A percentile compares a stretch with the other conserved stretches of the same genome.
phyloP scores from a whole-genome alignment of 2,797 vertebrate species.

The Tapera naevia region DNA sequence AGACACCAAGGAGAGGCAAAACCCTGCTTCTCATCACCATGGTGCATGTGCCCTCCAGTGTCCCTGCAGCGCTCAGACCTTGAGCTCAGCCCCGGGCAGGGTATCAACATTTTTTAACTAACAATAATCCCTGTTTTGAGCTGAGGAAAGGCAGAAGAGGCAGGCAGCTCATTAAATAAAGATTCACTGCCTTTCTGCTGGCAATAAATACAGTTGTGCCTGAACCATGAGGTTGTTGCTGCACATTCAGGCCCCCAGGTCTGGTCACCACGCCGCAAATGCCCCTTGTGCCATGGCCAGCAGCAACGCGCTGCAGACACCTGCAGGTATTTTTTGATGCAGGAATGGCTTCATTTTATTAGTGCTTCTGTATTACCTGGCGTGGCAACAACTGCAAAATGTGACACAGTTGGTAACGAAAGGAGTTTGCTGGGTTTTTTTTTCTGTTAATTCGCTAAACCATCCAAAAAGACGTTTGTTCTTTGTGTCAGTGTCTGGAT shows the following conservation, averaged over 20 bases:
- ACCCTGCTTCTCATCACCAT: fast-evolving
- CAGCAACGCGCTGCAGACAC: not conserved
- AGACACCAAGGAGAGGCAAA: not conserved
- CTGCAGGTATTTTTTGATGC: fast-evolving
- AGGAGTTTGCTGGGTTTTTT: not conserved
- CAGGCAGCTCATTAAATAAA: not conserved
- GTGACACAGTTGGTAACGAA: not conserved
- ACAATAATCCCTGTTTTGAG: not conserved
- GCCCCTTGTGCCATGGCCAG: not conserved
- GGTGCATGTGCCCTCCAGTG: no score
- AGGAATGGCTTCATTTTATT: not conserved
- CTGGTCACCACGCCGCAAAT: not conserved
- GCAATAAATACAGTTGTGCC: fast-evolving
- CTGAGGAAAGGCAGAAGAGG: not conserved
- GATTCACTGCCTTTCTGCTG: no score
- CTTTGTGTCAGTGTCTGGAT: not conserved
- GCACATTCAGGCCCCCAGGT: not conserved
- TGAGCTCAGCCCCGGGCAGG: no score
- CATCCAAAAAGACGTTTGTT: not conserved
- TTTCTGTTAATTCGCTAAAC: not conserved
- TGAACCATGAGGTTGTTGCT: no score
- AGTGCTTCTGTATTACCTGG: not conserved
- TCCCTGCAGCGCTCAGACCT: not conserved
- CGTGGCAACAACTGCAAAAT: not conserved
- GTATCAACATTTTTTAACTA: no score